A percentile compares a stretch with the other conserved stretches of the same genome.
phyloP scores from a whole-genome alignment of 2,797 vertebrate genomes.

The Crax fasciolata region DNA sequence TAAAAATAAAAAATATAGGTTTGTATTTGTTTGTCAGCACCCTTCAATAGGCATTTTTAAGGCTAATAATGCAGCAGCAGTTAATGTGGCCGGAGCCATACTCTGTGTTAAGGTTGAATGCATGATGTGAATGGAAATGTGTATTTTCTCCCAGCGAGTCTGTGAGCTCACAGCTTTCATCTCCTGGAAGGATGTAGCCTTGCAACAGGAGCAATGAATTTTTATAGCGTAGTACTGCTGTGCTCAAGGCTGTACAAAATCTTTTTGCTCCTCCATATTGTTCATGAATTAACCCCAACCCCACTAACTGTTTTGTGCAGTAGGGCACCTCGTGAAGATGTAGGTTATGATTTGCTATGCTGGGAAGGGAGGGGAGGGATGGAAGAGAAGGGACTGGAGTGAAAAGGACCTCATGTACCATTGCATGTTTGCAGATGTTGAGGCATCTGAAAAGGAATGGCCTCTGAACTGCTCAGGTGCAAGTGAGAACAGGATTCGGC shows the following conservation, averaged over 20 bases:
- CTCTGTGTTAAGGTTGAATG: not conserved
- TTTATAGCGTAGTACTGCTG: not conserved
- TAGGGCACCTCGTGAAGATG: not conserved
- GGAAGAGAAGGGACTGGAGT: rapidly evolving
- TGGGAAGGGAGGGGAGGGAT: not conserved
- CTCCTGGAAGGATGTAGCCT: not conserved
- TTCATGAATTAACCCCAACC: not conserved
- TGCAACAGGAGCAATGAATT: not conserved
- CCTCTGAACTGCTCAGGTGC: slow-evolving; percentile 1
- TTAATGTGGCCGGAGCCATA: not conserved
- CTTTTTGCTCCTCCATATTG: not conserved
- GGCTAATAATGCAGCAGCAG: not conserved
- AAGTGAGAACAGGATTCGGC: slow-evolving; percentile 52
- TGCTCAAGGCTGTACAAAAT: not conserved
- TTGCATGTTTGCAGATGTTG: not conserved
- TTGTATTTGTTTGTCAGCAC: not conserved
- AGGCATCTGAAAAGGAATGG: not conserved
- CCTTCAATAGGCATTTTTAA: not conserved
- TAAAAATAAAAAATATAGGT: not conserved
- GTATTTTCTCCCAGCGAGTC: not conserved
- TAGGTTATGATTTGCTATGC: not conserved
- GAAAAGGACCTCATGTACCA: not conserved
- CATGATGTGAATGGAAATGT: not conserved
- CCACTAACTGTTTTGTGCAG: not conserved
- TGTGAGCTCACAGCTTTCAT: not conserved